Conservation (phyloP, 1,140 invertebrate genomes). For the Megalonaias nervosa region DNA sequence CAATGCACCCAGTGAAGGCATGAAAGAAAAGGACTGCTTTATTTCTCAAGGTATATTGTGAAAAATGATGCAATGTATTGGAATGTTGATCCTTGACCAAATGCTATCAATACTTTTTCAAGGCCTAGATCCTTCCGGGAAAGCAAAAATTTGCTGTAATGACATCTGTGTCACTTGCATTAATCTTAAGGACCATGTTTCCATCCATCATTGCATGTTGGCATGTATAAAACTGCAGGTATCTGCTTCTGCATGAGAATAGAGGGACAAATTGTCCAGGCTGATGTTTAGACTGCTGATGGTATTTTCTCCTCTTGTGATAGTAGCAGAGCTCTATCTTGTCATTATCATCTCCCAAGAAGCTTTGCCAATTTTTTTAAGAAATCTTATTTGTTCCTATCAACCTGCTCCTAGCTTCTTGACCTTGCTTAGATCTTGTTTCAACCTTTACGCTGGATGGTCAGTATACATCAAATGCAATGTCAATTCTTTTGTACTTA, state of each 20-base stretch:
- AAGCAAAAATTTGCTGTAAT: neutral
- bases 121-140: constrained; percentile 22
- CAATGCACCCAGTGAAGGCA: constrained; percentile 40
- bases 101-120: constrained; percentile 38
- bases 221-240: no score
- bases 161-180: neutral
- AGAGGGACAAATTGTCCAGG: neutral
- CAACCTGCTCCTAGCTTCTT: constrained; percentile 43
- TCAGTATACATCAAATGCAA: constrained; percentile 39
- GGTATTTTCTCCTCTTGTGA: constrained; percentile 10
- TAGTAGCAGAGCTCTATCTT: constrained; percentile 51
- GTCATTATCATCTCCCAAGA: constrained; percentile 41
- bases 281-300: constrained; percentile 9
- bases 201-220: no score
- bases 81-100: constrained; percentile 33
- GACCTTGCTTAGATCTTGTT: constrained; percentile 29
- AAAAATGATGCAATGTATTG: constrained; percentile 34
- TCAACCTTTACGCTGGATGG: constrained; percentile 39
- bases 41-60: constrained; percentile 24
- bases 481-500: constrained; percentile 25
- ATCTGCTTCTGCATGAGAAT: no score
- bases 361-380: constrained; percentile 20
- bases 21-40: constrained; percentile 42
- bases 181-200: no score
- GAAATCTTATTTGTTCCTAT: constrained; percentile 32